Base-by-base conservation (phyloP, 2,888 invertebrate species). In the Dilophus febrilis region DNA sequence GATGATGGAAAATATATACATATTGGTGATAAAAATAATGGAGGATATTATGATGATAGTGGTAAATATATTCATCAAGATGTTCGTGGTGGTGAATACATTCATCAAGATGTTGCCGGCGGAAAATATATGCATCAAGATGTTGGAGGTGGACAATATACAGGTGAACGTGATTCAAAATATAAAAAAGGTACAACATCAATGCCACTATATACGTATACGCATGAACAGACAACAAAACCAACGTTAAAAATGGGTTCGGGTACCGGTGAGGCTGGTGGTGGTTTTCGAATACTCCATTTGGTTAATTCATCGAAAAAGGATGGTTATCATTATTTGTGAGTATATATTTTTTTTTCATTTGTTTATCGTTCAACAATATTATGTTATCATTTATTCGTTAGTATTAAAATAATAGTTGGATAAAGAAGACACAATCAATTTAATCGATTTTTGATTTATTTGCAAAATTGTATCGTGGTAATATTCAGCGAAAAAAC, bases 31-130 rank as follows among this genome's bases (percentile, higher is more conserved):
- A 22, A 22, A 22, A 8, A 22, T 8, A 22, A 8, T 6, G 22
- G 22, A 6, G 22, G 5, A 22, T 22, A 22, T 22, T 22, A 22
- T 22, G 22, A 22, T 22, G 59, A 57, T 4, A 66, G 64, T 45
- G 70, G 70, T 3, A 66, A 63, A 54, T 71, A 70, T 54, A 60
- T 64, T 42, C 73, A 73, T 47, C 48, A 64, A 27, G 60, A 58
- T 47, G 52, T 50, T 19, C 37, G 38, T 38, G 44, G 51, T 27
- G 60, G 53, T 1, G 32, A 44, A 39, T 49, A 49, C 39, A 41
- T 44, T 37, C n/a, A n/a, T n/a, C n/a, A n/a, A n/a, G n/a, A 22
- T 22, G 50, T 47, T 35, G 46, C 48, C 37, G 48, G 46, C 32
- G 51, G 49, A 41, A 52, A 47, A 22, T 59, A 58, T 38, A 7